These are phyloP conservation scores for Lingula anatina DNA, from an alignment of 2,888 invertebrate species.

Conservation along the genomic window DNA sequence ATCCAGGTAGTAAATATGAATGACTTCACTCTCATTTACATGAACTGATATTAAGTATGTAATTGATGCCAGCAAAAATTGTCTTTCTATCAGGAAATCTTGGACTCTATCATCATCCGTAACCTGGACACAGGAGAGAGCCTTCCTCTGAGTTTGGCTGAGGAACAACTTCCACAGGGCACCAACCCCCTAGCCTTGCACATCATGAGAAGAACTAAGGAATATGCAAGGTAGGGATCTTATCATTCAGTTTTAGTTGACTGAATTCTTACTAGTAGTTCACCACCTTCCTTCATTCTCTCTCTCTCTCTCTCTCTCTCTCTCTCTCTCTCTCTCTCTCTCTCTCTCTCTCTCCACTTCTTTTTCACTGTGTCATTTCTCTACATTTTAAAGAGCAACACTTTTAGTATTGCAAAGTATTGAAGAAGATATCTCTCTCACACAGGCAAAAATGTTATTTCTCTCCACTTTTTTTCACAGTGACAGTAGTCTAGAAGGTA, in stretches of 20 bases:
- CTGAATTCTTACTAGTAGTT: neutral
- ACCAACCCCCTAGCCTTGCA: constrained; percentile 91
- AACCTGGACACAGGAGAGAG: constrained; percentile 73
- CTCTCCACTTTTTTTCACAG: no score
- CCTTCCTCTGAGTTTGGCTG: constrained; percentile 89
- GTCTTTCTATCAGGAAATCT: constrained; percentile 80
- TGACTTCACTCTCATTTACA: no score
- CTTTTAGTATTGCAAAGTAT: no score
- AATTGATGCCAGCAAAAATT: no score
- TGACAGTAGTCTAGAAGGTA: no score
- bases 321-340: neutral
- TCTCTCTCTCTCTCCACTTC: neutral
- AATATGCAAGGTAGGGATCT: constrained; percentile 64
- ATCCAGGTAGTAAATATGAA: no score
- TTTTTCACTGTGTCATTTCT: neutral
- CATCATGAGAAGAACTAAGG: constrained; percentile 68
- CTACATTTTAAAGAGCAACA: no score
- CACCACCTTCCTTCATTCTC: neutral
- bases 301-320: neutral
- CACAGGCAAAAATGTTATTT: no score
- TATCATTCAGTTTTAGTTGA: neutral
- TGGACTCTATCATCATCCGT: constrained; percentile 72
- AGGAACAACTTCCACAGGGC: constrained; percentile 85
- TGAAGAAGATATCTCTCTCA: no score
- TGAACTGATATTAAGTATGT: no score